Evolutionary conservation across 2,888 invertebrate species (phyloP).

Genomic region (Smittia sp.): DNA sequence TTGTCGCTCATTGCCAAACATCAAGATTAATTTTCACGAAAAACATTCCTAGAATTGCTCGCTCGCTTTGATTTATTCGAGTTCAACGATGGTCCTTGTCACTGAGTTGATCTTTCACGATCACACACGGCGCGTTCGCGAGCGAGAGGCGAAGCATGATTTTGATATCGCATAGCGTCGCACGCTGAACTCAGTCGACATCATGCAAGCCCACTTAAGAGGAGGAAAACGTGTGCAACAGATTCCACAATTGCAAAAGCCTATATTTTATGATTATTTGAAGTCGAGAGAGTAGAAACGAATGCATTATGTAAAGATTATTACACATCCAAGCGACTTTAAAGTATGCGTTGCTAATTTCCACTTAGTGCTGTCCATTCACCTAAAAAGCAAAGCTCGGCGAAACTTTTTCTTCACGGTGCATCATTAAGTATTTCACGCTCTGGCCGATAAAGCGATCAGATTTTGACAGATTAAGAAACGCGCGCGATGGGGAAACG

Average conservation of each 20-base stretch:
- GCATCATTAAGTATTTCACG: not conserved
- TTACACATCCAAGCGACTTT: slow-evolving; percentile 33
- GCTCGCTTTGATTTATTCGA: too few species aligned
- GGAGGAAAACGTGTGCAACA: not conserved
- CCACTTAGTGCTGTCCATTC: not conserved
- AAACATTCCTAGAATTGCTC: too few species aligned
- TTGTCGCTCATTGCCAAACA: too few species aligned
- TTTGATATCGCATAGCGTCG: too few species aligned
- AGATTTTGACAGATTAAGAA: slow-evolving; percentile 15
- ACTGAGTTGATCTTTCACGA: too few species aligned
- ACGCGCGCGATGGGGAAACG: not conserved
- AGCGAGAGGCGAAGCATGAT: too few species aligned
- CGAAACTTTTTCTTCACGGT: not conserved
- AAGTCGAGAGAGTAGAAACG: slow-evolving; percentile 19
- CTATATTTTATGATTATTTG: slow-evolving; percentile 6
- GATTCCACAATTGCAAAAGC: slow-evolving; percentile 20
- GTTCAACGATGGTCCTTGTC: too few species aligned
- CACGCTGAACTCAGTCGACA: not conserved
- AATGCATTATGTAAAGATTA: slow-evolving; percentile 38
- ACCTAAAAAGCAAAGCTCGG: not conserved
- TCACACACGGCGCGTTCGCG: too few species aligned
- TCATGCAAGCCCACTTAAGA: not conserved
- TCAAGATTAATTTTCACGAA: too few species aligned
- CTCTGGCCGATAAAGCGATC: not conserved
- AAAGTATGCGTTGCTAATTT: slow-evolving; percentile 32